These are phyloP conservation scores for Pheosia gnoma DNA, from an alignment of 2,888 invertebrate species.

Conservation along the genomic window DNA sequence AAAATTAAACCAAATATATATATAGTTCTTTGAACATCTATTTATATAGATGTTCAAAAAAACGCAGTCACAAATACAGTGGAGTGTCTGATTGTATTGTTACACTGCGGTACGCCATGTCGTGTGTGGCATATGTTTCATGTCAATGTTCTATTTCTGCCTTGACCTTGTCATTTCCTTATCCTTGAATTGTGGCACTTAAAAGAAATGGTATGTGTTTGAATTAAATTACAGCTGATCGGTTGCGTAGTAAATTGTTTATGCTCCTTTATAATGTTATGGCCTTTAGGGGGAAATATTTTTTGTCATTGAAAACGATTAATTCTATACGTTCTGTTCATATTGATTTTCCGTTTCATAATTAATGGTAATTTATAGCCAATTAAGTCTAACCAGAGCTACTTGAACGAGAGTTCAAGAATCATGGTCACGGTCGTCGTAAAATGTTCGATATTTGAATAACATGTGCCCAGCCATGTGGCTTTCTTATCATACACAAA, in stretches of 20 bases:
- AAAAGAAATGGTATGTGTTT: slow-evolving; percentile 11
- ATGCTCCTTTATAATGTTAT: too few species aligned
- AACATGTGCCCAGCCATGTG: slow-evolving; percentile 72
- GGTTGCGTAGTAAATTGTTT: slow-evolving; percentile 10
- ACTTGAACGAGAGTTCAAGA: slow-evolving; percentile 40
- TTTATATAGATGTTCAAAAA: slow-evolving; percentile 15
- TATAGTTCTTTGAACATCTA: too few species aligned
- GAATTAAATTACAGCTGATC: background rate
- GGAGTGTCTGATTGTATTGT: slow-evolving; percentile 18
- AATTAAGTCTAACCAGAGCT: slow-evolving; percentile 21
- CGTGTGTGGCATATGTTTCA: slow-evolving; percentile 41
- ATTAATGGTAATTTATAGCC: slow-evolving; percentile 16
- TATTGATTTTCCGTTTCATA: background rate
- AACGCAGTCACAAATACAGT: slow-evolving; percentile 13
- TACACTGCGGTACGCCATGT: slow-evolving; percentile 25
- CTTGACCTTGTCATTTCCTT: slow-evolving; percentile 40
- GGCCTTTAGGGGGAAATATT: too few species aligned
- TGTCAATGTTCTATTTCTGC: slow-evolving; percentile 46
- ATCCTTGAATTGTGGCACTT: slow-evolving; percentile 36
- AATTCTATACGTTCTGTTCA: too few species aligned
- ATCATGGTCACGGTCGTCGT: slow-evolving; percentile 64
- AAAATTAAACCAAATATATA: slow-evolving; percentile 7
- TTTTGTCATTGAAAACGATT: too few species aligned
- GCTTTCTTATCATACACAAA: slow-evolving; percentile 60
- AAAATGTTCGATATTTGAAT: slow-evolving; percentile 45